phyloP scores from a whole-genome alignment of 2,888 invertebrate genomes.

The Nomada ferruginata region DNA sequence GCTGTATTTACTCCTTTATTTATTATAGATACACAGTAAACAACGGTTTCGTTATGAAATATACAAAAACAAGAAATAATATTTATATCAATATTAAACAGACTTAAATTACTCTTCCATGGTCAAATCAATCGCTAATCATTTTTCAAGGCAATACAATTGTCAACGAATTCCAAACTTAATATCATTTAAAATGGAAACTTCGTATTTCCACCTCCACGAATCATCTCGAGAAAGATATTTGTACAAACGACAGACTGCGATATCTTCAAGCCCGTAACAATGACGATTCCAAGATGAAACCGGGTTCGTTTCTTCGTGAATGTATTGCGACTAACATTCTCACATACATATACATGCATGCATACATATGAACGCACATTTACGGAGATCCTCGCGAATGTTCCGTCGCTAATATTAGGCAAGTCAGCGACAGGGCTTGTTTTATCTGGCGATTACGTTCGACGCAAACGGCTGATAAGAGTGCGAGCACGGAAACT shows the following conservation, averaged over 20 bases:
- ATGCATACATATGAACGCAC: not conserved
- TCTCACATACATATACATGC: not conserved
- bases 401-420: constrained; percentile 32
- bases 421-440: constrained; percentile 19
- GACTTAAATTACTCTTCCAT: no score
- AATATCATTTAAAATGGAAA: not conserved
- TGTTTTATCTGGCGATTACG: constrained; percentile 60
- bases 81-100: no score
- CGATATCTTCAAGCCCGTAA: not conserved
- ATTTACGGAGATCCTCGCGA: not conserved
- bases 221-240: not conserved
- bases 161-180: no score
- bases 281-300: not conserved
- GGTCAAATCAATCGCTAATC: no score
- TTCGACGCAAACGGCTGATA: constrained; percentile 63
- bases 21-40: no score
- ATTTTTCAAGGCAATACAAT: no score
- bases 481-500: constrained; percentile 59
- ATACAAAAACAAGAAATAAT: no score
- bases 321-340: constrained; percentile 1
- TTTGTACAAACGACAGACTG: not conserved
- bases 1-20: no score
- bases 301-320: not conserved
- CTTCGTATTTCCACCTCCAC: not conserved
- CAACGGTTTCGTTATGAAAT: no score